Evolutionary conservation across 2,888 invertebrate genomes (phyloP).

Genomic region (Acrobasis consociella): DNA sequence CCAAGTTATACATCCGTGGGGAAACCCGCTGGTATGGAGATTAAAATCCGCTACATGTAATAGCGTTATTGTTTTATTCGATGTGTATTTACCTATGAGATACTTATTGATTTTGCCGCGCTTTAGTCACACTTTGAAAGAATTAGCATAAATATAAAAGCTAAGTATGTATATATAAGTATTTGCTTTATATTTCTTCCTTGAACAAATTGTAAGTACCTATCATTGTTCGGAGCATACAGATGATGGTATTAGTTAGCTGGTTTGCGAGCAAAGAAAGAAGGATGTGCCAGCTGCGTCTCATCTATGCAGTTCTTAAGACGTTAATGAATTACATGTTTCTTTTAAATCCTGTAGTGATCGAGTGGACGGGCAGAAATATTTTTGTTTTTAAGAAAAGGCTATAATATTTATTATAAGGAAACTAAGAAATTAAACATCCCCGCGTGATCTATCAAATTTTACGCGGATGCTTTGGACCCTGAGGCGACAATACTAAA

Average conservation of each 20-base stretch:
- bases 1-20: constrained; percentile 20
- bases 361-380: no score
- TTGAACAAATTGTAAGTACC: no score
- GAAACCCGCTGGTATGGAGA: constrained; percentile 24
- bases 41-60: constrained; percentile 17
- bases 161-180: not conserved
- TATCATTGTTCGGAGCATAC: no score
- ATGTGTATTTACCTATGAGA: constrained; percentile 3
- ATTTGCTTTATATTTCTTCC: no score
- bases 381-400: no score
- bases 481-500: not conserved
- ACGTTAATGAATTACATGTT: no score
- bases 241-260: no score
- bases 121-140: not conserved
- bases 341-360: no score
- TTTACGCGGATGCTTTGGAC: constrained; percentile 3
- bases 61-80: constrained; percentile 11
- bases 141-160: constrained; percentile 1
- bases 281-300: no score
- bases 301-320: no score
- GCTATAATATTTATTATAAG: no score
- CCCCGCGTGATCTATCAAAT: not conserved
- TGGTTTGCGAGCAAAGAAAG: no score
- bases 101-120: not conserved
- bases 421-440: not conserved